Evolutionary conservation across 2,888 invertebrate genomes (phyloP), one percentile per base, ranked within the genome.

Genomic region (Anticlea derivata): DNA sequence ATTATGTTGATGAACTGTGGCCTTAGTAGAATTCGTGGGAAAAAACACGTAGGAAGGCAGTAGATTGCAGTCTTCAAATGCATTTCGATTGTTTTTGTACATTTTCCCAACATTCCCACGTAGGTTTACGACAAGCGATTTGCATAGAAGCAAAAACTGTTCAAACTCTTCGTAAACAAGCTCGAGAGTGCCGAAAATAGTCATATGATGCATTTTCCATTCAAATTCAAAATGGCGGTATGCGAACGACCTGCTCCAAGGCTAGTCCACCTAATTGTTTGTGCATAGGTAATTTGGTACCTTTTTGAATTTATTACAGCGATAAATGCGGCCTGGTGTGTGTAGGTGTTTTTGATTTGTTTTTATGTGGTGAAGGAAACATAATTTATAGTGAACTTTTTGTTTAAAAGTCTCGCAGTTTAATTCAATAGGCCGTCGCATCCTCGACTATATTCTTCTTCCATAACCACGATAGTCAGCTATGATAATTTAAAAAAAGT

Each of bases 241-340:
- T 11, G 50, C 45, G 41, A 60, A 57, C 40, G 51, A 54, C 50
- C 62, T 43, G 35, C 8, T 29, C 31, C 58, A 63, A 63, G 62
- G 62, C 58, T 60, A 55, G 50, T 10, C 40, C 26, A 33, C 55
- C 60, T 55, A 61, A 61, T 61, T 61, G 54, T 60, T 55, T 58
- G 60, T 52, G 60, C 57, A 58, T 61, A 61, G 54, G 54, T 58
- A 56, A 61, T 61, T 40, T 33, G 34, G 48, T 51, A 44, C 48
- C 43, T 48, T 24, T 47, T 39, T 34, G 31, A 30, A 44, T 53
- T 48, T 53, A 53, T 53, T 44, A 30, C 43, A 10, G 38, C 39
- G 17, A 44, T 53, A 47, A 52, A 53, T 17, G 17, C 17, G 2
- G 17, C 10, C 8, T 27, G 31, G n/a, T 17, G 7, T 38, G 44